phyloP scores from a whole-genome alignment of 2,888 invertebrate species.

The Ypsolopha scabrella region DNA sequence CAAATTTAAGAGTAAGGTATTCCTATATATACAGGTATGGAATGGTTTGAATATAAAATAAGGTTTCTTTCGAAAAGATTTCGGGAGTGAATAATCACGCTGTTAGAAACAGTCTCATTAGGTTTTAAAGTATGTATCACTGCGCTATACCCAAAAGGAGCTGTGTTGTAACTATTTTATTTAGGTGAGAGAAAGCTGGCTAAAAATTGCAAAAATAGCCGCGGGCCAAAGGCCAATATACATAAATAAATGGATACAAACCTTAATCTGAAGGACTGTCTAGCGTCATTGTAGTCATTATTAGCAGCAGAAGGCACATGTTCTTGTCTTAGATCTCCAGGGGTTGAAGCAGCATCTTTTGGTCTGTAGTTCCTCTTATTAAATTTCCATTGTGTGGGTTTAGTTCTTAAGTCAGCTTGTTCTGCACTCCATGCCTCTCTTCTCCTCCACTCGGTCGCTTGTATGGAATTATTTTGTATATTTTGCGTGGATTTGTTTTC shows the following conservation, averaged over 20 bases:
- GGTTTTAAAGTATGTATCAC: too few species aligned
- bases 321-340: conserved; percentile 58
- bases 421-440: conserved; percentile 92
- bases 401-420: conserved; percentile 74
- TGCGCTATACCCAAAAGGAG: too few species aligned
- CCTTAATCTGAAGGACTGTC: conserved; percentile 55
- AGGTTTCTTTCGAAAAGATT: too few species aligned
- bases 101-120: too few species aligned
- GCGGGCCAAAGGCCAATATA: too few species aligned
- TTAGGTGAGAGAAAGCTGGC: too few species aligned
- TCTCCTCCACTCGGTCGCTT: conserved; percentile 81
- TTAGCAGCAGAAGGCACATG: conserved; percentile 57
- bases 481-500: conserved; percentile 84
- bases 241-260: conserved; percentile 14
- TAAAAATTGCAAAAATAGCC: too few species aligned
- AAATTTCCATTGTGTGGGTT: conserved; percentile 80
- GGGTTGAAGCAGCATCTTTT: conserved; percentile 61
- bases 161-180: too few species aligned
- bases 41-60: too few species aligned
- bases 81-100: too few species aligned
- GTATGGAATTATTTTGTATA: conserved; percentile 79
- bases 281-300: conserved; percentile 55
- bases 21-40: too few species aligned
- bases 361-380: conserved; percentile 73
- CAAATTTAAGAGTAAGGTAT: too few species aligned